Base-by-base conservation (phyloP, 2,888 invertebrate genomes). In the Lasioglossum villosulum region DNA sequence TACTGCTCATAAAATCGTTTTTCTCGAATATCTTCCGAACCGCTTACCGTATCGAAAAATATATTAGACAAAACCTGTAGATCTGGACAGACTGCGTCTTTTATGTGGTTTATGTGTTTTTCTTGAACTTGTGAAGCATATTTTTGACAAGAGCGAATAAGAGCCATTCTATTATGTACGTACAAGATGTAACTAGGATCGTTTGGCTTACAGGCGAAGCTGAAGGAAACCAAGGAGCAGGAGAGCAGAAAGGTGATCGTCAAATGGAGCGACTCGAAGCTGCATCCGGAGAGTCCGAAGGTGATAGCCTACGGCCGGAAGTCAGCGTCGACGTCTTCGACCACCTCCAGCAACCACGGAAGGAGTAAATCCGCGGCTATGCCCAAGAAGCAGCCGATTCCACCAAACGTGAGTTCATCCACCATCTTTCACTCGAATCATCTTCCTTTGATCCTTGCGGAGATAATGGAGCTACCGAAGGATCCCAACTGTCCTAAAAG, bases 351-450 rank as follows among this genome's bases (percentile, higher is more conserved):
- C 19, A 52, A 45, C 45, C 95, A 95, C 95, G 96, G 94, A 95
- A 96, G 0, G 96, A 96, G 94, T 48, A 90, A 86, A 70, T 83
- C 83, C 8, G 70, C 68, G 42, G 39, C n/a, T 4, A 19, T n/a
- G 5, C 1, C 16, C 16, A 88, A 82, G 16, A 90, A 74, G 37
- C 73, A 10, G n/a, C 16, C 52, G 1, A 6, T 48, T 6, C 14
- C 14, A 1, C 23, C 23, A 12, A 84, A 45, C 48, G 89, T 89
- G 30, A 42, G 86, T 83, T 63, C 8, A 14, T 37, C 56, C 12
- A 12, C 56, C n/a, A n/a, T 4, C 56, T 56, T 56, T 52, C 52
- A 23, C 52, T 23, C 8, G 48, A 48, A 23, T 16, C 19, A 19
- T 10, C 52, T 10, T 3, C 10, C 3, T 52, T 52, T 23, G 23